These are phyloP conservation scores for Bimastos eiseni DNA, from an alignment of 2,888 invertebrate genomes.

Conservation along the genomic window DNA sequence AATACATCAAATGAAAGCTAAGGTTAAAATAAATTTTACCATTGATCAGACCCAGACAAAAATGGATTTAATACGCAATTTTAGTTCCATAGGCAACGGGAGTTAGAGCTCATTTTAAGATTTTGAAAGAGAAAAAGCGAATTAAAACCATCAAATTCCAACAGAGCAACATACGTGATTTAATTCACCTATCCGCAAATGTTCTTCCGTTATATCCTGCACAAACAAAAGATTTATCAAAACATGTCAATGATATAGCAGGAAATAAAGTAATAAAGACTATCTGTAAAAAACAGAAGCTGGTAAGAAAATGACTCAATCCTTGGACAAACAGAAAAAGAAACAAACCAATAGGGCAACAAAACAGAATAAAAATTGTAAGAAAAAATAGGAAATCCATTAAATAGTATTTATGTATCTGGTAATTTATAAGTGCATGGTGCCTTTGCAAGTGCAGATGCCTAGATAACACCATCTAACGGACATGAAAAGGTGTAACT, in stretches of 20 bases:
- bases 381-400: background rate
- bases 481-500: too few relatives aligned
- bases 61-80: background rate
- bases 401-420: background rate
- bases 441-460: too few relatives aligned
- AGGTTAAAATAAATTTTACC: background rate
- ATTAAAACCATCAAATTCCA: background rate
- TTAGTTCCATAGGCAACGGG: background rate
- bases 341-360: background rate
- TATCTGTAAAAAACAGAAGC: background rate
- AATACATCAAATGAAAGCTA: background rate
- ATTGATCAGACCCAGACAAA: background rate
- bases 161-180: background rate
- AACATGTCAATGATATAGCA: background rate
- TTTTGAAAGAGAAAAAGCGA: background rate
- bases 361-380: background rate
- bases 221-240: background rate
- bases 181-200: background rate
- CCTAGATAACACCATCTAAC: too few relatives aligned
- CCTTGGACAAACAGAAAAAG: background rate
- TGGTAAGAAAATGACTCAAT: background rate
- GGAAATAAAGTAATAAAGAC: background rate
- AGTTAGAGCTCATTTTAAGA: background rate
- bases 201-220: slow-evolving; percentile 10
- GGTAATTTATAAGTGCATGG: background rate